Evolutionary conservation across 2,113 vertebrate species (phyloP).

Genomic region (Apteryx mantelli): DNA sequence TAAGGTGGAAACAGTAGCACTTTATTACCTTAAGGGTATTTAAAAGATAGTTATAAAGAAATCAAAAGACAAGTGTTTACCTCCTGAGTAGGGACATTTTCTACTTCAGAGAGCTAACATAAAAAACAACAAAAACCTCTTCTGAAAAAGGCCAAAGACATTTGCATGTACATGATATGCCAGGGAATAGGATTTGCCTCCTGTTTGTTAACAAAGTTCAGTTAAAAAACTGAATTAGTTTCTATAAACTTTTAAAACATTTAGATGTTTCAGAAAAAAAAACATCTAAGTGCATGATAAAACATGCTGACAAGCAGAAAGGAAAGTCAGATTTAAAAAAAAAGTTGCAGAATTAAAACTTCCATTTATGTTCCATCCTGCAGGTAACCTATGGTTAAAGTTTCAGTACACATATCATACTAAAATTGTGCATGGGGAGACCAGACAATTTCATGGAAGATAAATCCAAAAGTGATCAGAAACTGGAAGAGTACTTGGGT

Average conservation of each 20-base stretch:
- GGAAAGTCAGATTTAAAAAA: neutral
- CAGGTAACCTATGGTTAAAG: neutral
- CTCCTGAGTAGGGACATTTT: neutral
- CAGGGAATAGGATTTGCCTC: neutral
- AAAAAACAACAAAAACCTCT: neutral
- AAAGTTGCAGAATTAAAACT: neutral
- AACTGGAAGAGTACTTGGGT: neutral
- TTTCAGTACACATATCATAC: accelerated
- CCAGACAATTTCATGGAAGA: neutral
- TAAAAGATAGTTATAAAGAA: neutral
- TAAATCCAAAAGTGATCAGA: neutral
- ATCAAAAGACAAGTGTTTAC: neutral
- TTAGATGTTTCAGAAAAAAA: neutral
- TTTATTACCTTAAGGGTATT: neutral
- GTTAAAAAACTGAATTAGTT: neutral
- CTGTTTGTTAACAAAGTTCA: neutral
- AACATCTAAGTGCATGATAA: neutral
- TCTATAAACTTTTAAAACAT: neutral
- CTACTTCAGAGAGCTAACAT: neutral
- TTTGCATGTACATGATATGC: neutral
- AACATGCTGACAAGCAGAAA: neutral
- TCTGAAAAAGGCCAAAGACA: neutral
- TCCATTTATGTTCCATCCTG: neutral
- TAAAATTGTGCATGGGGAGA: neutral
- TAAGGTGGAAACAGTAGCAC: neutral